Evolutionary conservation across 2,797 vertebrate species (phyloP).

Genomic region (Acomys russatus): DNA sequence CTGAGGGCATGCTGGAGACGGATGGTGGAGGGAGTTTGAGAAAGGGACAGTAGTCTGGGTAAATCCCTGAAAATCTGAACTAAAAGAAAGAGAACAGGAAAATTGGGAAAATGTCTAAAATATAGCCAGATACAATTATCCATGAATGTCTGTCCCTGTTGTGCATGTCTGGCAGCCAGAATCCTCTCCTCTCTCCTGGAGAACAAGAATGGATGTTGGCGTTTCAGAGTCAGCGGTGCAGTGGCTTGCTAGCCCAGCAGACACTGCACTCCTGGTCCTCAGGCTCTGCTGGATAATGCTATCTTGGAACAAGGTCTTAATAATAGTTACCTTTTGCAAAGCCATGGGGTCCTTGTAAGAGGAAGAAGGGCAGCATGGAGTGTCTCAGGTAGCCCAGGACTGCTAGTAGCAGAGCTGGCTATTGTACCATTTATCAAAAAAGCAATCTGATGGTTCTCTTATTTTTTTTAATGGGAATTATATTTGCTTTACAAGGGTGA

Average conservation of each 20-base stretch:
- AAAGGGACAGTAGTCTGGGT: neutral
- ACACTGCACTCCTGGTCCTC: too few relatives aligned
- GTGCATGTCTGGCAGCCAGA: too few relatives aligned
- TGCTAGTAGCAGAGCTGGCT: neutral
- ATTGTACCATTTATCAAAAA: slow-evolving; percentile 36
- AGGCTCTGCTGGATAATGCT: too few relatives aligned
- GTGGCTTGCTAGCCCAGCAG: too few relatives aligned
- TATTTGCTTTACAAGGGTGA: slow-evolving; percentile 42
- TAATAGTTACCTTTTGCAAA: slow-evolving; percentile 53
- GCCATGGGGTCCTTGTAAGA: neutral
- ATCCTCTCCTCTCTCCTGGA: too few relatives aligned
- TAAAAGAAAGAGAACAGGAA: neutral
- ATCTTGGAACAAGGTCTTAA: neutral
- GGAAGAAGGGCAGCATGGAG: neutral
- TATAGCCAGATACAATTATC: slow-evolving; percentile 15
- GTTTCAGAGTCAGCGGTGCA: too few relatives aligned
- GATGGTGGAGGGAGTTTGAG: neutral
- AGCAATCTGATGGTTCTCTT: slow-evolving; percentile 43
- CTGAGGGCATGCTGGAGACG: neutral
- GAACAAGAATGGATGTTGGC: too few relatives aligned
- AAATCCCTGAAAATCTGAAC: slow-evolving; percentile 44
- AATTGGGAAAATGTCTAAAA: neutral
- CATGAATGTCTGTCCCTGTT: neutral
- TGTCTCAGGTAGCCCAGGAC: neutral
- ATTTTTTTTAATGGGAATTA: slow-evolving; percentile 51